These are phyloP conservation scores for Himantopus leucocephalus DNA, from an alignment of 2,113 vertebrate species.

Conservation along the genomic window DNA sequence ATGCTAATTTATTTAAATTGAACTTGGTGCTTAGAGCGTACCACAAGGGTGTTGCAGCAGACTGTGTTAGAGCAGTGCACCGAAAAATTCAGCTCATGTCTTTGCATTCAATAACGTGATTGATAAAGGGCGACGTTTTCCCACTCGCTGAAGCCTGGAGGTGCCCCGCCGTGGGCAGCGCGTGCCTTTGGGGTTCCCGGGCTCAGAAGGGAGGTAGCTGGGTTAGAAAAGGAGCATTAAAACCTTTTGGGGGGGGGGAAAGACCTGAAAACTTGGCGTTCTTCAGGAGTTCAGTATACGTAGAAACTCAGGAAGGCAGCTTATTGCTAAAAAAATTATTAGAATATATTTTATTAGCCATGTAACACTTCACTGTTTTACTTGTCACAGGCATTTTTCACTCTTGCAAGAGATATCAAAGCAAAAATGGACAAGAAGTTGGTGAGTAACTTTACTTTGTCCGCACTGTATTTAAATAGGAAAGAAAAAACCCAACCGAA, in stretches of 20 bases:
- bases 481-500: background rate
- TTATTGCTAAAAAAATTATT: background rate
- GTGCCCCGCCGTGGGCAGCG: accelerated
- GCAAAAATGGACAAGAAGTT: constrained; percentile 99
- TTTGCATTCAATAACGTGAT: accelerated
- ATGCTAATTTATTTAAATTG: background rate
- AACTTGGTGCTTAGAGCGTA: accelerated
- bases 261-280: accelerated
- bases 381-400: constrained; percentile 87
- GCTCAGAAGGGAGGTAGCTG: background rate
- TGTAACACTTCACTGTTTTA: background rate
- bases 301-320: background rate
- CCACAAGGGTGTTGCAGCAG: background rate
- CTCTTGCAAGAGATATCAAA: constrained; percentile 98
- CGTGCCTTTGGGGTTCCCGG: accelerated
- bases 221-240: background rate
- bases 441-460: constrained; percentile 75
- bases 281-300: background rate
- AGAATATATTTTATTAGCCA: accelerated
- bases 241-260: background rate
- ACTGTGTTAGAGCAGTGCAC: too few species aligned
- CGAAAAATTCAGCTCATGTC: accelerated
- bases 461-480: background rate
- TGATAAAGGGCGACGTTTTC: background rate
- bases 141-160: background rate